phyloP scores from a whole-genome alignment of 2,888 invertebrate species.

The Amblyjoppa fuscipennis region DNA sequence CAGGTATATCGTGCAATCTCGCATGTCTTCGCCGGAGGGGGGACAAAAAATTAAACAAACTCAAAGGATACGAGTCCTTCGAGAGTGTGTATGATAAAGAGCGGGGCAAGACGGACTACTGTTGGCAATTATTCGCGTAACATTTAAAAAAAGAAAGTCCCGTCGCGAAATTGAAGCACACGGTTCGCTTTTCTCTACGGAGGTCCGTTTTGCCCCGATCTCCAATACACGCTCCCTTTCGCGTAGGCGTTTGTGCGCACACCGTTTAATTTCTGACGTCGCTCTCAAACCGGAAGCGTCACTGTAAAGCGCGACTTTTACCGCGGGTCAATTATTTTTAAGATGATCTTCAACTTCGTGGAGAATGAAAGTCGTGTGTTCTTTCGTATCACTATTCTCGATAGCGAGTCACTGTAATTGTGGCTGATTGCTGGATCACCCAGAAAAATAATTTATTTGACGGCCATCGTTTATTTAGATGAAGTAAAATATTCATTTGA shows the following conservation, averaged over 20 bases:
- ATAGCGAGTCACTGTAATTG: slow-evolving; percentile 8
- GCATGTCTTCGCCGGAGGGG: slow-evolving; percentile 18
- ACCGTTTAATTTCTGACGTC: slow-evolving; percentile 24
- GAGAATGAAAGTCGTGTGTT: not conserved
- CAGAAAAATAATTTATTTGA: too few species aligned
- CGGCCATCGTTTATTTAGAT: too few species aligned
- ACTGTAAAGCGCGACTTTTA: slow-evolving; percentile 21
- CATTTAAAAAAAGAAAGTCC: slow-evolving; percentile 9
- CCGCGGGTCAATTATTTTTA: slow-evolving; percentile 26
- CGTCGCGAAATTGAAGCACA: not conserved
- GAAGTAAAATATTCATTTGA: too few species aligned
- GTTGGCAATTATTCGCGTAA: not conserved
- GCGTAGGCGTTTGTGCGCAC: not conserved
- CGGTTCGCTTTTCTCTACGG: too few species aligned
- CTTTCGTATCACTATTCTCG: not conserved
- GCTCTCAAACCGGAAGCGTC: slow-evolving; percentile 50
- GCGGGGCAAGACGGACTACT: too few species aligned
- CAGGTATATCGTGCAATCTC: slow-evolving; percentile 10
- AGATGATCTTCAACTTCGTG: not conserved
- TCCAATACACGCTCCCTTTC: not conserved
- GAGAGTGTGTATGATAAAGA: not conserved
- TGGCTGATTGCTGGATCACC: too few species aligned
- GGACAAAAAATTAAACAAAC: slow-evolving; percentile 11
- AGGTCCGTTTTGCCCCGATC: not conserved
- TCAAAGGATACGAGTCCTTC: slow-evolving; percentile 3